Conservation (phyloP, 2,797 vertebrate genomes). For the Chiloscyllium punctatum region DNA sequence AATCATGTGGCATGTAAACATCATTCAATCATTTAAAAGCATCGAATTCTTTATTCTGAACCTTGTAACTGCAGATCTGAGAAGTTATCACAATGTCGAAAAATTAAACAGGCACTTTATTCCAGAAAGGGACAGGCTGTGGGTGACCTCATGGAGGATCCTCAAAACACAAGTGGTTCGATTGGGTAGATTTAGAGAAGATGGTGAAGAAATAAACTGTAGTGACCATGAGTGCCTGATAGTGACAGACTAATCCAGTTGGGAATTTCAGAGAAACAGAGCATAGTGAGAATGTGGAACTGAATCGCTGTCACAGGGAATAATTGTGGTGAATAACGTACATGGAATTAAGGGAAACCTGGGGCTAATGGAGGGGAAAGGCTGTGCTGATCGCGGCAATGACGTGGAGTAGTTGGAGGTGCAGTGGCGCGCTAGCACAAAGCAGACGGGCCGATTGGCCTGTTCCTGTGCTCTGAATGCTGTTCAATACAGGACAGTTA, state of each 20-base stretch:
- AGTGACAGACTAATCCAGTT: background rate
- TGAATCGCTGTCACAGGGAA: background rate
- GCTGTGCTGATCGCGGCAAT: background rate
- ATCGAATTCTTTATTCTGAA: background rate
- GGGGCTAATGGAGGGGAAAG: background rate
- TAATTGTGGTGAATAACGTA: background rate
- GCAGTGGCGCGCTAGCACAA: too few species aligned
- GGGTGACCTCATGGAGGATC: too few species aligned
- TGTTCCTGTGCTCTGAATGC: background rate
- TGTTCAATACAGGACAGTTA: background rate
- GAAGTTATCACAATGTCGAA: background rate
- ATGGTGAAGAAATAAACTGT: background rate
- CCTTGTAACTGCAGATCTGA: background rate
- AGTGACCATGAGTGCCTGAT: background rate
- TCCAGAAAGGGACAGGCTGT: background rate
- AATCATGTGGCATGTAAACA: too few species aligned
- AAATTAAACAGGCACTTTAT: background rate
- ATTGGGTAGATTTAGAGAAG: background rate
- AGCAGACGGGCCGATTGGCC: background rate
- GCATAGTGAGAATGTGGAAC: background rate
- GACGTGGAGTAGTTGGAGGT: background rate
- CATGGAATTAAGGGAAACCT: background rate
- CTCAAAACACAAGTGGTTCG: background rate
- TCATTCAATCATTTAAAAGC: slow-evolving; percentile 51
- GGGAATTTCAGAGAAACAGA: background rate